These are phyloP conservation scores for Nyleta sp. DNA, from an alignment of 2,888 invertebrate species.

Conservation along the genomic window DNA sequence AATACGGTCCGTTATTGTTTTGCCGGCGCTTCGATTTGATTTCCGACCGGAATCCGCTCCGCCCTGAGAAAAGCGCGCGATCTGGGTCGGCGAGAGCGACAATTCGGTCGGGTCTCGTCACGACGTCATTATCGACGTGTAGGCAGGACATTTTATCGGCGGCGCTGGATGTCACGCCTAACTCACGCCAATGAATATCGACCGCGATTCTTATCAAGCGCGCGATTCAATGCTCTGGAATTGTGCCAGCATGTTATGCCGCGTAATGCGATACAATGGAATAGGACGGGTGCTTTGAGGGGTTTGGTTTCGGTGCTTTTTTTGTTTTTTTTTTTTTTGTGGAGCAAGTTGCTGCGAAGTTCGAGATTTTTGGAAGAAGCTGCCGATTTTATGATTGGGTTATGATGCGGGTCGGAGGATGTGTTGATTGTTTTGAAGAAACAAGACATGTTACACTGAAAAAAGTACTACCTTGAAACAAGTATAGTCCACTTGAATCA, in stretches of 20 bases:
- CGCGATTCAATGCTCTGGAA: constrained; percentile 40
- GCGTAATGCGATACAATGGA: constrained; percentile 12
- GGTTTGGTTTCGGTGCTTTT: too few species aligned
- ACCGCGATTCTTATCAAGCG: constrained; percentile 37
- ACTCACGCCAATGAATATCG: constrained; percentile 39
- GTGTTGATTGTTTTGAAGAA: too few species aligned
- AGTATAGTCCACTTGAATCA: too few species aligned
- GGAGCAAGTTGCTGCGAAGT: too few species aligned
- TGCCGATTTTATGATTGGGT: too few species aligned
- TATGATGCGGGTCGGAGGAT: too few species aligned
- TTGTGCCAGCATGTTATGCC: constrained; percentile 30
- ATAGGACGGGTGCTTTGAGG: too few species aligned
- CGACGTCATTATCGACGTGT: constrained; percentile 61
- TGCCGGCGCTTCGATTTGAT: constrained; percentile 42
- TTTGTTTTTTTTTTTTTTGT: too few species aligned
- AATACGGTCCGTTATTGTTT: constrained; percentile 40
- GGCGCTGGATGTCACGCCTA: constrained; percentile 36
- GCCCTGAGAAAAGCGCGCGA: constrained; percentile 39
- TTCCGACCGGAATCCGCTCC: constrained; percentile 50
- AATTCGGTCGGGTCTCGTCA: constrained; percentile 55
- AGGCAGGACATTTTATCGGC: constrained; percentile 50
- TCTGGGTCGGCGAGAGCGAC: constrained; percentile 48
- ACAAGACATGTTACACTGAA: too few species aligned
- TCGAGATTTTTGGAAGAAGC: too few species aligned
- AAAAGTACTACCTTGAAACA: too few species aligned